Conservation (phyloP, 2,113 vertebrate species). For the Cyprinodon variegatus region DNA sequence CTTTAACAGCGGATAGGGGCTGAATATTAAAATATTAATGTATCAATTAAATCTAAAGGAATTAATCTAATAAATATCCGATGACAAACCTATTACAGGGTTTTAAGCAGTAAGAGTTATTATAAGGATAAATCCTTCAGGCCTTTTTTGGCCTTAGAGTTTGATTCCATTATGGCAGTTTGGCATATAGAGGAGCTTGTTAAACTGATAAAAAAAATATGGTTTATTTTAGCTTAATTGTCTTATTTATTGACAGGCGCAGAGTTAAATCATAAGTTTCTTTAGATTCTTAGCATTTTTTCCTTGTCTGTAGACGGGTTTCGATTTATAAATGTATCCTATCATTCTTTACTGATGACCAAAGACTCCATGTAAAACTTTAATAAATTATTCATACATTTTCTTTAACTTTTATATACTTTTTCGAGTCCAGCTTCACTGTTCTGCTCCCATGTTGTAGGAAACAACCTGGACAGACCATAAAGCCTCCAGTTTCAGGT, state of each 20-base stretch:
- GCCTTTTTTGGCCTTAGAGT: constrained; percentile 37
- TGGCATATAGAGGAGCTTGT: background rate
- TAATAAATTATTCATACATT: background rate
- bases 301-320: no score
- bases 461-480: no score
- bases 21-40: constrained; percentile 81
- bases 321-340: background rate
- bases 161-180: constrained; percentile 12
- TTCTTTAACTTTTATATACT: background rate
- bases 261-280: background rate
- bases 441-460: no score
- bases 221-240: constrained; percentile 1
- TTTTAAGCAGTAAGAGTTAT: constrained; percentile 60
- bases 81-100: constrained; percentile 65
- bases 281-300: background rate
- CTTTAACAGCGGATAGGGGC: constrained; percentile 43
- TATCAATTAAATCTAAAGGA: constrained; percentile 71
- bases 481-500: no score
- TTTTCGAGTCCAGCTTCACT: no score
- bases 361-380: background rate
- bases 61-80: constrained; percentile 78
- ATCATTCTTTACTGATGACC: background rate
- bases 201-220: background rate
- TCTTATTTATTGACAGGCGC: background rate
- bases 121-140: constrained; percentile 70